A percentile compares a stretch with the other conserved stretches of the same genome.
Conservation (phyloP, 2,797 vertebrate genomes). For the Pangasius sanitwongsei region DNA sequence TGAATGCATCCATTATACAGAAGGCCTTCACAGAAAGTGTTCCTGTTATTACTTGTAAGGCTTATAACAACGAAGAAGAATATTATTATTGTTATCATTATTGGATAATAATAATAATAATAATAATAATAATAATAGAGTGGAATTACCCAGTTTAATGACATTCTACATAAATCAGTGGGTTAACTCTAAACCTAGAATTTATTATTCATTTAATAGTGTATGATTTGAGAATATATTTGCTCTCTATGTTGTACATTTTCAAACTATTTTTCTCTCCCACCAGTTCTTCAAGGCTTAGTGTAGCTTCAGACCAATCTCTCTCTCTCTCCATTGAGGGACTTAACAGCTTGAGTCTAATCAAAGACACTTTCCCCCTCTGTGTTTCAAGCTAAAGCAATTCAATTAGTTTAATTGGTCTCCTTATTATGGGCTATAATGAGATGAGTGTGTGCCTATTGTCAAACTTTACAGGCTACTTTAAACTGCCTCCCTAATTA, state of each 20-base stretch:
- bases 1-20: neutral
- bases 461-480: slow-evolving; percentile 73
- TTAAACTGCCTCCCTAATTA: slow-evolving; percentile 71
- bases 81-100: neutral
- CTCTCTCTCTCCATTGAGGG: slow-evolving; percentile 66
- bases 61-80: neutral
- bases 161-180: neutral
- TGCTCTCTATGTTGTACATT: slow-evolving; percentile 21
- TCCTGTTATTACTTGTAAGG: neutral
- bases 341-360: slow-evolving; percentile 72
- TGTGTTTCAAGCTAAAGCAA: slow-evolving; percentile 72
- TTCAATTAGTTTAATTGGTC: slow-evolving; percentile 78
- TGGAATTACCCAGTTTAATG: neutral
- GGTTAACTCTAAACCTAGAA: neutral
- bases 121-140: neutral
- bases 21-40: neutral
- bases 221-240: slow-evolving; percentile 10
- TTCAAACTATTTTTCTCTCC: slow-evolving; percentile 42
- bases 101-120: neutral
- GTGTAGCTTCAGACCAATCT: slow-evolving; percentile 55
- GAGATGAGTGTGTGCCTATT: slow-evolving; percentile 67
- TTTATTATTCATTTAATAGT: neutral
- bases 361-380: slow-evolving; percentile 67
- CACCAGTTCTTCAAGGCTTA: slow-evolving; percentile 64
- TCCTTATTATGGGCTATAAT: slow-evolving; percentile 72